Evolutionary conservation across 2,113 vertebrate species (phyloP), one percentile per base, ranked within the genome.

Genomic region (Forbesichthys agassizii): DNA sequence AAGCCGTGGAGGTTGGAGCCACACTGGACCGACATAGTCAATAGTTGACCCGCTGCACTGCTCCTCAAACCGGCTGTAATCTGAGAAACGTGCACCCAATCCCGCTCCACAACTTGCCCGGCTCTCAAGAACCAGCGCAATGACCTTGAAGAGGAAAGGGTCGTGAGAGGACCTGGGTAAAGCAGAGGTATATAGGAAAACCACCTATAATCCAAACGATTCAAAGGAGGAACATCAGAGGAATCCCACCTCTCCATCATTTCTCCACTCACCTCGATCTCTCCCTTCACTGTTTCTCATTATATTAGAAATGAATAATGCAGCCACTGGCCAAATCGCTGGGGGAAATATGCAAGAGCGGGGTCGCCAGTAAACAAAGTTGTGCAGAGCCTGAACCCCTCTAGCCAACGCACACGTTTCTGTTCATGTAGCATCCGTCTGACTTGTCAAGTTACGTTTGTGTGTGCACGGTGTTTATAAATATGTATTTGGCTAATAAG

Each of bases 401-500:
- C 79, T 71, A 76, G 77, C 86, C 81, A 78, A 69, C 73, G 81
- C 79, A 80, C 79, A 81, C 88, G 74, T 78, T 84, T 82, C 81
- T 84, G 77, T 74, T 82, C 73, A 83, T 57, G 74, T 81, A 80
- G 27, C 79, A 75, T 71, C 82, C 79, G 78, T 79, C 80, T 79
- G 79, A 83, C 75, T 80, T 84, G 84, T 84, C 84, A 88, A 88
- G 88, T 84, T 74, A 82, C 78, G 71, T 79, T 86, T 81, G 84
- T 83, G 79, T 84, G 86, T 78, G 86, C 82, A 89, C 66, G 74
- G 78, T 68, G 48, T 78, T 91, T 88, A 92, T 93, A 79, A 90
- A 93, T 92, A 92, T 91, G 90, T 77, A 90, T 89, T 85, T 80
- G 78, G 84, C 82, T 88, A 86, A 89, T 86, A 84, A 48, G 60